These are phyloP conservation scores for Smittia aterrima DNA, from an alignment of 2,888 invertebrate genomes.

Conservation along the genomic window DNA sequence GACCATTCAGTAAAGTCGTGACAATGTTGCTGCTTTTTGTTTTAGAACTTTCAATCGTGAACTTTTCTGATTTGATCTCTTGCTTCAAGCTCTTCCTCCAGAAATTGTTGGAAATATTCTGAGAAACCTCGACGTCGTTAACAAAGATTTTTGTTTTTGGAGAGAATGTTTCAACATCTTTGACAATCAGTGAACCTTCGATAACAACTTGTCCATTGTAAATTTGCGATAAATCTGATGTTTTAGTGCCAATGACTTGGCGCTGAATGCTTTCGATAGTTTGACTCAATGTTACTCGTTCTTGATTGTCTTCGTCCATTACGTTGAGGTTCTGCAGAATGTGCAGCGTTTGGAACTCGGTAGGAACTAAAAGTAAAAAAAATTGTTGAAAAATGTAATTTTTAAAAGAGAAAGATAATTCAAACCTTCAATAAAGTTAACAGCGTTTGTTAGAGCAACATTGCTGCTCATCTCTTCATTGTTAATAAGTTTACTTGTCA, in stretches of 20 bases:
- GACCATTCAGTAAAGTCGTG: conserved; percentile 2
- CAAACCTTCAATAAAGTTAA: background rate
- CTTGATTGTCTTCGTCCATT: conserved; percentile 8
- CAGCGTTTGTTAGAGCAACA: background rate
- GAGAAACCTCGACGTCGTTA: background rate
- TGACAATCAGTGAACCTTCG: background rate
- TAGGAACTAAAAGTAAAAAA: conserved; percentile 12
- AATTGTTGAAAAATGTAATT: no score
- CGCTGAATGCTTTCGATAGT: conserved; percentile 8
- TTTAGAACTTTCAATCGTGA: background rate
- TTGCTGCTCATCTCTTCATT: background rate
- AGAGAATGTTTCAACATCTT: background rate
- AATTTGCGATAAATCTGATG: conserved; percentile 28
- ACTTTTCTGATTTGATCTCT: background rate
- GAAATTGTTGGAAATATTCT: background rate
- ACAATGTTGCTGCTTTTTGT: background rate
- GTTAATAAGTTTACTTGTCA: background rate
- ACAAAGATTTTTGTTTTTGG: conserved; percentile 14
- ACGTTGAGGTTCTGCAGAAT: conserved; percentile 4
- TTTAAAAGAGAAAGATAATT: no score
- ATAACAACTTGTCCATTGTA: conserved; percentile 24
- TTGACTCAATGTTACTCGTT: background rate
- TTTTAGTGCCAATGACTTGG: conserved; percentile 20
- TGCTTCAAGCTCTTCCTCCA: conserved; percentile 26
- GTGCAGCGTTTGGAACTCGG: background rate